Evolutionary conservation across 2,888 invertebrate genomes (phyloP).

Genomic region (Neocrepidodera transversa): DNA sequence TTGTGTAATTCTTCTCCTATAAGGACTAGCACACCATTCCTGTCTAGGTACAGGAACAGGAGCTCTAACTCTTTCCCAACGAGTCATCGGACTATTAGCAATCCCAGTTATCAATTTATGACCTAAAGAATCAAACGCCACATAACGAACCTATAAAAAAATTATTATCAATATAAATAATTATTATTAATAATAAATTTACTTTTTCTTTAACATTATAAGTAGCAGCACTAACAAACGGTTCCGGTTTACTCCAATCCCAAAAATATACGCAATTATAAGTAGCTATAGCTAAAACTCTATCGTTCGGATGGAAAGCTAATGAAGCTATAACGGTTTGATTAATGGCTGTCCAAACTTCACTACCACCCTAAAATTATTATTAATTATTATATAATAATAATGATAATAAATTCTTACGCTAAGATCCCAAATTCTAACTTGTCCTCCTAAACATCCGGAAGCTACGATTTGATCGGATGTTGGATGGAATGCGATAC

Average conservation of each 20-base stretch:
- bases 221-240: slow-evolving; percentile 79
- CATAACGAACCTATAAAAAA: slow-evolving; percentile 68
- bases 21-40: slow-evolving; percentile 52
- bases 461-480: slow-evolving; percentile 84
- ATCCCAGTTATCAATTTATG: slow-evolving; percentile 86
- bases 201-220: slow-evolving; percentile 81
- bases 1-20: slow-evolving; percentile 55
- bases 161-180: not conserved
- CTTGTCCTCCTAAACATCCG: slow-evolving; percentile 88
- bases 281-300: slow-evolving; percentile 84
- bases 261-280: slow-evolving; percentile 86
- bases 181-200: not conserved
- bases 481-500: slow-evolving; percentile 86
- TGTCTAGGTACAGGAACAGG: slow-evolving; percentile 55
- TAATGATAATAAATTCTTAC: no score
- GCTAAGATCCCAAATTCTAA: slow-evolving; percentile 85
- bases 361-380: slow-evolving; percentile 83
- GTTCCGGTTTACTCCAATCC: slow-evolving; percentile 84
- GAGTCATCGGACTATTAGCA: slow-evolving; percentile 67
- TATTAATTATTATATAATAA: no score
- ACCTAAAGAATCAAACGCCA: slow-evolving; percentile 83
- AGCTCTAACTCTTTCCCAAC: slow-evolving; percentile 63
- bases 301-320: slow-evolving; percentile 85
- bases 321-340: slow-evolving; percentile 83
- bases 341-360: slow-evolving; percentile 78